Base-by-base conservation (phyloP, 2,797 vertebrate species). In the Clarias pachynema region DNA sequence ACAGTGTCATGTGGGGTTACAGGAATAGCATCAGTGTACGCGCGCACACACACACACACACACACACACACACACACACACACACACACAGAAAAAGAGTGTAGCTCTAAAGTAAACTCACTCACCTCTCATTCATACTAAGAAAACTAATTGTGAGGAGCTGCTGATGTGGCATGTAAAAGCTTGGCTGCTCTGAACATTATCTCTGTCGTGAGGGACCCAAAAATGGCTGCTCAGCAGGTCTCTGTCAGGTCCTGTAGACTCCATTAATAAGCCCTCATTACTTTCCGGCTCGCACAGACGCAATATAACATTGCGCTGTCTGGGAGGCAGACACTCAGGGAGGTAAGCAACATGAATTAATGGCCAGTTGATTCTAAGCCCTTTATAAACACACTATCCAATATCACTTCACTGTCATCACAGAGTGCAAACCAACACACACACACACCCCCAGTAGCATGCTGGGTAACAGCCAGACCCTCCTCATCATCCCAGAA, bases 341-440 rank as follows among this genome's bases (percentile, higher is more conserved):
- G 94, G 93, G 93, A 93, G 85, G 0, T 63, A 91, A 91, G 72
- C 89, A 89, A 84, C 91, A 81, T 90, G 94, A 93, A 95, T 94
- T 93, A 94, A 93, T 93, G 87, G 91, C 89, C 92, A 86, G 92
- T 91, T 96, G 95, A 95, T 95, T 95, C 92, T 93, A 88, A 89
- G 70, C 86, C 89, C 87, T 70, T 85, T 93, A 90, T 95, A 94
- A 95, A 96, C 94, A 95, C 92, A 94, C 86, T 69, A 44, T 31
- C 40, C 34, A 85, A 31, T 81, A 85, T 78, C 77, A 83, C 59
- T 78, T 73, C 75, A 26, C 83, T 86, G 83, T 12, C 77, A 85
- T 90, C 81, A 18, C 63, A 80, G n/a, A 53, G 26, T 15, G 16
- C 75, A 69, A 37, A 83, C 44, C 37, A 79, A 79, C 77, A 89